These are phyloP conservation scores for Actinostola sp. DNA, from an alignment of 92 coral and sea anemone genomes.

Conservation along the genomic window DNA sequence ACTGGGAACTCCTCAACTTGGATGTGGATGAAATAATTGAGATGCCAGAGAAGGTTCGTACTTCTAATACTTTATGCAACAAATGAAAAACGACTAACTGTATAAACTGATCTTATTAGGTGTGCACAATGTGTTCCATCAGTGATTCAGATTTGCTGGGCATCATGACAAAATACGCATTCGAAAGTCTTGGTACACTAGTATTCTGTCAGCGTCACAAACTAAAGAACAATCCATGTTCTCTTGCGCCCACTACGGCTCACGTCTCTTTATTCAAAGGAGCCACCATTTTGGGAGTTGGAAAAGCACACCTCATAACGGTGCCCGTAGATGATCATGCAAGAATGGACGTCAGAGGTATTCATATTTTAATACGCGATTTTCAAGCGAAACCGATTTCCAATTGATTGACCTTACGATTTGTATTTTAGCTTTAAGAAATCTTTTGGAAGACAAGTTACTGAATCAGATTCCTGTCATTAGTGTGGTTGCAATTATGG, in stretches of 20 bases:
- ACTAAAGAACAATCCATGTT: conserved; percentile 59
- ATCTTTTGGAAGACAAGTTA: conserved; percentile 55
- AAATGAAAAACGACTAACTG: not conserved
- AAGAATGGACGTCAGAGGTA: conserved; percentile 70
- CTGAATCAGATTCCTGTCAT: conserved; percentile 64
- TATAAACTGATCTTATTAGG: not conserved
- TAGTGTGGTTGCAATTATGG: conserved; percentile 77
- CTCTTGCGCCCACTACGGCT: conserved; percentile 72
- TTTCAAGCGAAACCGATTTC: too few species aligned
- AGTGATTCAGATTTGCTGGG: conserved; percentile 18
- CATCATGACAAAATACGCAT: conserved; percentile 45
- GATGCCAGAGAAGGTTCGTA: conserved; percentile 57
- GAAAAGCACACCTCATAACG: conserved; percentile 59
- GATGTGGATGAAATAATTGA: conserved; percentile 71
- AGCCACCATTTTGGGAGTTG: conserved; percentile 77
- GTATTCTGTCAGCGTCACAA: conserved; percentile 63
- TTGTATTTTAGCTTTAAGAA: conserved; percentile 46
- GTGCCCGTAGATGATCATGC: conserved; percentile 63
- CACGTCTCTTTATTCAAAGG: conserved; percentile 83
- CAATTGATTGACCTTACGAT: too few species aligned
- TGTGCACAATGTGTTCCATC: conserved; percentile 14
- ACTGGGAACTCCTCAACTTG: conserved; percentile 86
- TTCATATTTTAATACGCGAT: not conserved
- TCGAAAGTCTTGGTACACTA: conserved; percentile 69
- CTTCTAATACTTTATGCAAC: not conserved